phyloP scores from a whole-genome alignment of 2,888 invertebrate species.

The Oligia fasciuncula region DNA sequence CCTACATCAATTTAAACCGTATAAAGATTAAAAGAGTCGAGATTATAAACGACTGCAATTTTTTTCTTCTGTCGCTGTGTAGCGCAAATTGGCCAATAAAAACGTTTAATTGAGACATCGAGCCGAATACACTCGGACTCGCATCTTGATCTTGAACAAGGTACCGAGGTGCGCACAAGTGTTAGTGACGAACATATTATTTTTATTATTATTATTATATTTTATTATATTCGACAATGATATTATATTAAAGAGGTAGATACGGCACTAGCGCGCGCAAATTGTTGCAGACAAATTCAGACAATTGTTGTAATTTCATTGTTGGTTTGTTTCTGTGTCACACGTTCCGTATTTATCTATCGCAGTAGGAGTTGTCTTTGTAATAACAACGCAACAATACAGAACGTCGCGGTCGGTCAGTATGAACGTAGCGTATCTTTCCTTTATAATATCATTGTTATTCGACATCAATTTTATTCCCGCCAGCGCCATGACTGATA shows the following conservation, averaged over 20 bases:
- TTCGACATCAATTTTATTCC: background rate
- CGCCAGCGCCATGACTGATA: background rate
- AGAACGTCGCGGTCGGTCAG: too few relatives aligned
- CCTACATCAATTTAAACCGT: conserved; percentile 59
- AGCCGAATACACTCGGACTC: conserved; percentile 76
- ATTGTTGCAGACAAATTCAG: too few relatives aligned
- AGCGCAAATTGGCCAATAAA: conserved; percentile 81
- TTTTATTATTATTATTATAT: background rate
- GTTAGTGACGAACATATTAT: conserved; percentile 4
- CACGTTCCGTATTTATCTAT: background rate
- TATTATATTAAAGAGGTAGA: too few relatives aligned
- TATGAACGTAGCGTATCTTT: too few relatives aligned
- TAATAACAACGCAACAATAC: too few relatives aligned
- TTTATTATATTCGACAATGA: too few relatives aligned
- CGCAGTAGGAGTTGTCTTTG: too few relatives aligned
- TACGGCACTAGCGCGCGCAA: too few relatives aligned
- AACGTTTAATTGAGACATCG: conserved; percentile 85
- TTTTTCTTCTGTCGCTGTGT: conserved; percentile 59
- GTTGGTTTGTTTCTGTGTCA: too few relatives aligned
- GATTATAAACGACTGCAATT: conserved; percentile 53
- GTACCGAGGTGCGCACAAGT: conserved; percentile 69
- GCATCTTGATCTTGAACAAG: conserved; percentile 70
- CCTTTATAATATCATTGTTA: too few relatives aligned
- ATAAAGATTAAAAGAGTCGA: conserved; percentile 55
- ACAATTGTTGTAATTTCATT: too few relatives aligned